Percentiles rank a stretch among this genome's conserved stretches.
Evolutionary conservation across 2,797 vertebrate species (phyloP).

Genomic region (Acomys russatus): DNA sequence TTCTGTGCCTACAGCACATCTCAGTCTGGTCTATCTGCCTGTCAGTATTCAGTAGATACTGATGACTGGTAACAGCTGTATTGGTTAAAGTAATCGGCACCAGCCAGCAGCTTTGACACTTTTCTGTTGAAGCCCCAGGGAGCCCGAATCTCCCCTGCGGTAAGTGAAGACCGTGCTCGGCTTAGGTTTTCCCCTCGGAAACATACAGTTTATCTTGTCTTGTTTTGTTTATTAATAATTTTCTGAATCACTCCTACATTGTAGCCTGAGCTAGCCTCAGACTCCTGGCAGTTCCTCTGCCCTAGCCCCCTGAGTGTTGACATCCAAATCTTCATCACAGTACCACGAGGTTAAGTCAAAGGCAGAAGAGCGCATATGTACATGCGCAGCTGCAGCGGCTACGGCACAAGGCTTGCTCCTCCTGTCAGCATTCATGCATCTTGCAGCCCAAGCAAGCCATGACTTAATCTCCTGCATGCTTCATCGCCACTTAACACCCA

Average conservation of each 20-base stretch:
- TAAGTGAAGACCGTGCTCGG: background rate
- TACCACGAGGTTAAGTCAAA: background rate
- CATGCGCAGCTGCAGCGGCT: background rate
- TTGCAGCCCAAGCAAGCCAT: conserved; percentile 60
- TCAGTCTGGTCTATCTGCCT: rapidly evolving
- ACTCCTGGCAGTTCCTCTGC: too few relatives aligned
- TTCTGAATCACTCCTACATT: background rate
- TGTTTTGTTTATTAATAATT: background rate
- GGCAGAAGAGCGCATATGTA: background rate
- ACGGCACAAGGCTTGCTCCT: background rate
- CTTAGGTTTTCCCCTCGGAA: background rate
- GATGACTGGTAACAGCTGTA: background rate
- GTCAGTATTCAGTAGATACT: background rate
- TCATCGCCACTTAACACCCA: conserved; percentile 63
- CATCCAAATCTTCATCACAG: background rate
- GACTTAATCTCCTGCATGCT: conserved; percentile 57
- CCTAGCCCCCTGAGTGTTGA: background rate
- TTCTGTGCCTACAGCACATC: background rate
- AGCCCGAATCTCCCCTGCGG: background rate
- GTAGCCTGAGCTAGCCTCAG: background rate
- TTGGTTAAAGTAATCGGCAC: background rate
- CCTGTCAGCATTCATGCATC: background rate
- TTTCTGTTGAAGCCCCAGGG: rapidly evolving
- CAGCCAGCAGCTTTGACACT: background rate
- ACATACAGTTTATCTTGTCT: background rate